Evolutionary conservation across 2,797 vertebrate genomes (phyloP).

Genomic region (Urocyon cinereoargenteus): DNA sequence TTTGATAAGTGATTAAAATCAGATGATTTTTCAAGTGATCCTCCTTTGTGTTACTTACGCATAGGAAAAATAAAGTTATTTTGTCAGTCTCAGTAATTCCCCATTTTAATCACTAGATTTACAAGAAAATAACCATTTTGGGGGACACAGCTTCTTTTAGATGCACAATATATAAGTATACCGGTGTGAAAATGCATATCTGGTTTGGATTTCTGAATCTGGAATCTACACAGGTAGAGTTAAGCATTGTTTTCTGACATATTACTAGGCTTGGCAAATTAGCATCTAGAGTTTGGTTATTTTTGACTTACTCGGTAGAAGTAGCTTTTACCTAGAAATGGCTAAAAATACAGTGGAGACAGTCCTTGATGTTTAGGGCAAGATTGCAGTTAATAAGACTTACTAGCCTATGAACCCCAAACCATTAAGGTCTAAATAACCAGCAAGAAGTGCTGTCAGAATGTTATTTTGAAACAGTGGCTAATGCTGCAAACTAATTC

Average conservation of each 20-base stretch:
- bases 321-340: slow-evolving; percentile 34
- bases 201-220: slow-evolving; percentile 38
- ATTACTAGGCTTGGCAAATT: slow-evolving; percentile 45
- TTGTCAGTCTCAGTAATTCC: slow-evolving; percentile 17
- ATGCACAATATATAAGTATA: not conserved
- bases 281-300: not conserved
- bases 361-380: not conserved
- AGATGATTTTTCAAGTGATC: slow-evolving; percentile 12
- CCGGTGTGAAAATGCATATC: not conserved
- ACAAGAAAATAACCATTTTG: slow-evolving; percentile 34
- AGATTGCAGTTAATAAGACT: slow-evolving; percentile 11
- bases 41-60: not conserved
- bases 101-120: slow-evolving; percentile 53
- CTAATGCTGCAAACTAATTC: slow-evolving; percentile 80
- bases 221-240: not conserved
- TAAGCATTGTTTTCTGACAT: slow-evolving; percentile 46
- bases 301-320: slow-evolving; percentile 40
- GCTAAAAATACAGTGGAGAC: slow-evolving; percentile 23
- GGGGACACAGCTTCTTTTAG: slow-evolving; percentile 12
- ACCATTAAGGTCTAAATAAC: slow-evolving; percentile 31
- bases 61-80: slow-evolving; percentile 54
- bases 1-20: slow-evolving; percentile 51
- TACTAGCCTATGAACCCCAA: not conserved
- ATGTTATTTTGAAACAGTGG: slow-evolving; percentile 74
- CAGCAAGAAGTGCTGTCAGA: slow-evolving; percentile 74